These are phyloP conservation scores for Pteropus alecto DNA, from an alignment of 2,113 vertebrate genomes.

Conservation along the genomic window DNA sequence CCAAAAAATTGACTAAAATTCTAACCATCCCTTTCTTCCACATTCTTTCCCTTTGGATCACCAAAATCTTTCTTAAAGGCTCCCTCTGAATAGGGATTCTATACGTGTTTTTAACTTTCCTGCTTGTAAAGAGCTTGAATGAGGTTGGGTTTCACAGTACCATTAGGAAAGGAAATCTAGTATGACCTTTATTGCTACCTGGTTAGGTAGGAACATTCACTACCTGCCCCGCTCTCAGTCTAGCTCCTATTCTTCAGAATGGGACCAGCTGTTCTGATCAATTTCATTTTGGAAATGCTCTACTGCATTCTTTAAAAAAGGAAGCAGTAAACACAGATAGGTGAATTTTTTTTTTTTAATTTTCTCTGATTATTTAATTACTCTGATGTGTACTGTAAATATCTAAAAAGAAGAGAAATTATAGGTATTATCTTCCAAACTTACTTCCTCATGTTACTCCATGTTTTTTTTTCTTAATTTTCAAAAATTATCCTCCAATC, in stretches of 20 bases:
- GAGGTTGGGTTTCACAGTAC: neutral
- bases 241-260: neutral
- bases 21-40: neutral
- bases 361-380: neutral
- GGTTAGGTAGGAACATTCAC: neutral
- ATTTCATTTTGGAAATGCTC: neutral
- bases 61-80: neutral
- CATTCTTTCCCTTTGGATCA: neutral
- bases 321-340: neutral
- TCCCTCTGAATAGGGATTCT: neutral
- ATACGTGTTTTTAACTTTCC: neutral
- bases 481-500: neutral
- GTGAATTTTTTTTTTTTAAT: neutral
- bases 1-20: neutral
- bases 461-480: neutral
- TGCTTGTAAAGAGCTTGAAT: neutral
- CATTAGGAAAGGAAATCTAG: neutral
- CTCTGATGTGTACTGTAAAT: neutral
- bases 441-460: neutral
- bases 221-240: fast-evolving
- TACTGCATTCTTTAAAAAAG: neutral
- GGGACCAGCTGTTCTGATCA: neutral
- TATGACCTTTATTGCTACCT: neutral
- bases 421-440: neutral
- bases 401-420: neutral